Evolutionary conservation across 64 coral and sea anemone genomes (phyloP), one percentile per base, ranked within the genome.

Genomic region (Stylophora pistillata): DNA sequence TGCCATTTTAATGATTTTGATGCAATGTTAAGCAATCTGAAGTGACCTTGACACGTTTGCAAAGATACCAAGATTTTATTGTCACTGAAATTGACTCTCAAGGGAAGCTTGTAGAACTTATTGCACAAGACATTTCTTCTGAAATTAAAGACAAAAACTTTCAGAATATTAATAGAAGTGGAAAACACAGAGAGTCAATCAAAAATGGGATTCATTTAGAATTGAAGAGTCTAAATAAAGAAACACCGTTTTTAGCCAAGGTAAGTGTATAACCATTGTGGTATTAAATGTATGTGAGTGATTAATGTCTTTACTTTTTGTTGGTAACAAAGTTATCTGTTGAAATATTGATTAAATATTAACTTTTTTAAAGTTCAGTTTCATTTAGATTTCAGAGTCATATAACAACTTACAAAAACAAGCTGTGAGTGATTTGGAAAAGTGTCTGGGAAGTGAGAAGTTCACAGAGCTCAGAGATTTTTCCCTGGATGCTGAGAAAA

Each of bases 1-100:
- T 47, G 37, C 37, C n/a, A n/a, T n/a, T n/a, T n/a, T n/a, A n/a
- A n/a, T n/a, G n/a, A n/a, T n/a, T n/a, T n/a, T n/a, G n/a, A n/a
- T n/a, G n/a, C n/a, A n/a, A n/a, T n/a, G n/a, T n/a, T n/a, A n/a
- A n/a, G n/a, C 21, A 5, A 14, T 2, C 30, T 20, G 32, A 13
- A 14, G 15, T 47, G 32, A 7, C 2, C 58, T 78, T 88, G 64
- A 88, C 57, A 63, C 14, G 47, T 81, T 88, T 47, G 37, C 37
- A 16, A 27, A 93, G 91, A 20, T 88, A 77, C 55, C 57, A 88
- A 34, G 91, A 93, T 93, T 93, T 93, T 76, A 69, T 82, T 74
- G 91, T 93, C 72, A 93, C 91, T 56, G 91, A 93, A 88, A 82
- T 93, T 34, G 81, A 75, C 69, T 58, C 62, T 56, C 11, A n/a